Evolutionary conservation across 2,797 vertebrate species (phyloP), one percentile per base, ranked within the genome.

Genomic region (Oophaga sylvatica): DNA sequence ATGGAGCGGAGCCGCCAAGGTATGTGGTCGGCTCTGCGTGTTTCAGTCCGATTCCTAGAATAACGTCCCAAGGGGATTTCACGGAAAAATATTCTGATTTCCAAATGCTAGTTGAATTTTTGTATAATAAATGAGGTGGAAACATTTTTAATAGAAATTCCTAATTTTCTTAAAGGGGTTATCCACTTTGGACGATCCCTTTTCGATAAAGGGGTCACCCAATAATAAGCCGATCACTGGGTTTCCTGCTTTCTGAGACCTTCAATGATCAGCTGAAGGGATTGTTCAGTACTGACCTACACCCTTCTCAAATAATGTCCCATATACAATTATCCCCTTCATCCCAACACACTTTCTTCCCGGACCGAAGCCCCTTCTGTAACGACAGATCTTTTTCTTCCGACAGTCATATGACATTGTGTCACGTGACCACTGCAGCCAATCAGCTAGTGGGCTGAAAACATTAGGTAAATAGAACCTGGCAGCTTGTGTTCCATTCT

Each of bases 11-110:
- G 71, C 70, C 16, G 68, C 15, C 5, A 2, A 70, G 41, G 41
- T 20, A 3, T 45, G 35, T 5, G 41, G 73, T 22, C 15, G 60
- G 71, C 35, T 26, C 26, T 29, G 20, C n/a, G 29, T 26, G 31
- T 22, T 60, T 35, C 31, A 20, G 29, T 76, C 62, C 59, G 48
- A n/a, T 83, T 41, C 56, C 80, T 82, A 83, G 81, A 75, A 48
- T 20, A 35, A 57, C 26, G 56, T 62, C 56, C 20, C 7, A 12
- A 10, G 56, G 26, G 56, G 48, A 7, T 35, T 19, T 83, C 3
- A 41, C 60, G 7, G 57, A 53, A 59, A 73, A 77, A 78, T 62
- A 77, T 19, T 31, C 31, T 65, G 83, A 31, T 77, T 77, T 31
- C 35, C 57, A 62, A 48, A 62, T 17, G 17, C 29, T 4, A 11